Evolutionary conservation across 2,113 vertebrate species (phyloP), one percentile per base, ranked within the genome.

Genomic region (Aldabrachelys gigantea): DNA sequence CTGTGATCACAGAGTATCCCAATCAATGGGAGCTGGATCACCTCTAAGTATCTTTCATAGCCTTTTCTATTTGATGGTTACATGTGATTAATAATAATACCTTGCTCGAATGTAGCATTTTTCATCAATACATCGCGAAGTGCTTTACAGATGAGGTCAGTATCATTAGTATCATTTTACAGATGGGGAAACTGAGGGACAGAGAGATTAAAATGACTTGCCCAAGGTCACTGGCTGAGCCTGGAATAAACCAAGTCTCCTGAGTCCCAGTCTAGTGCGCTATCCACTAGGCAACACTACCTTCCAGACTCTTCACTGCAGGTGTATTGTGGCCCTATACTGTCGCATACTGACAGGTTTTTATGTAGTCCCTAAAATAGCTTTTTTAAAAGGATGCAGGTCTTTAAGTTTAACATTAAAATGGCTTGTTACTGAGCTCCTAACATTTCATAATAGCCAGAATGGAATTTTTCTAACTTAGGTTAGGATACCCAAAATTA

Each of bases 61-160:
- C 82, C 86, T 76, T 50, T 87, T 1, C 3, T 31, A 3, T 35
- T 72, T 38, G 24, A 47, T 78, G 19, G 1, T 82, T 87, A n/a
- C n/a, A 83, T 85, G 87, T 93, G n/a, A 12, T 91, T 50, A 50
- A 89, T 52, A 82, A 27, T 50, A 50, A 31, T 82, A 8, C 9
- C 65, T 76, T n/a, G 19, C 19, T 38, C 13, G 69, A 3, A 10
- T 44, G 21, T 4, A 10, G 4, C 11, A 7, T 1, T 78, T 92
- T 85, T 85, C 35, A 59, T 14, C 0, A 1, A 47, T 49, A 53
- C 38, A 8, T 84, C 29, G 84, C 22, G 2, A 47, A 87, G 25
- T 8, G 0, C 14, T 54, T 47, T 82, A 19, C 75, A 38, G 54
- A 92, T 38, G 52, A 88, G 49, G 44, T 89, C 4, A 75, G 31